Base-by-base conservation (phyloP, 2,113 vertebrate genomes). In the Amphiprion percula region DNA sequence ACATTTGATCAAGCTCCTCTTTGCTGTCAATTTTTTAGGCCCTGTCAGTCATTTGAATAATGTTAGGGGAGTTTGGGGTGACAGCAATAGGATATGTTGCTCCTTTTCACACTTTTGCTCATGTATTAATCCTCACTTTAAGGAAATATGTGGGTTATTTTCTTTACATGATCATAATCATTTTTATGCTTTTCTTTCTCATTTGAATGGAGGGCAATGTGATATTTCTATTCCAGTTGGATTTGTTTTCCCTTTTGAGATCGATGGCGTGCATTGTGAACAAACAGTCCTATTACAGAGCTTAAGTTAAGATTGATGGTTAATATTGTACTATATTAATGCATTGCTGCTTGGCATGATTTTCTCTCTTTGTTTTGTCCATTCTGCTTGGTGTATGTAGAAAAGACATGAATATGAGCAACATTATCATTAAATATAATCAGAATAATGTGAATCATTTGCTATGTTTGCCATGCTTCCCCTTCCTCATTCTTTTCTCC, bases 1-100 rank as follows among this genome's bases (percentile, higher is more conserved):
- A 85, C 37, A 88, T 91, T 88, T 87, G 80, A 86, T 90, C 80
- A 87, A 78, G 52, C 68, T 68, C 69, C 76, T 83, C 49, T 71
- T 79, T 80, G 80, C 68, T 80, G 81, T 88, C 74, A 80, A 68
- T 81, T 69, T 79, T 80, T 80, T 74, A 81, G 77, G 69, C 63
- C 50, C 71, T 66, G 66, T 74, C 80, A 84, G 30, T 83, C 61
- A 81, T 79, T 79, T 87, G 71, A 82, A 88, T 65, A 50, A 83
- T 68, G 49, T 73, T 75, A 16, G 62, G 41, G 52, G 71, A 77
- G 56, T 68, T 59, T 26, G 10, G 26, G 39, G 3, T 72, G 78
- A 74, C 49, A 61, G 39, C 59, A 76, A 75, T 82, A 49, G 58
- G 50, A 79, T 46, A 41, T 68, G 63, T n/a, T 52, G 17, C 52